Percentiles rank a stretch among this genome's conserved stretches.
Evolutionary conservation across 2,888 invertebrate species (phyloP).

Genomic region (Biston stratarius): DNA sequence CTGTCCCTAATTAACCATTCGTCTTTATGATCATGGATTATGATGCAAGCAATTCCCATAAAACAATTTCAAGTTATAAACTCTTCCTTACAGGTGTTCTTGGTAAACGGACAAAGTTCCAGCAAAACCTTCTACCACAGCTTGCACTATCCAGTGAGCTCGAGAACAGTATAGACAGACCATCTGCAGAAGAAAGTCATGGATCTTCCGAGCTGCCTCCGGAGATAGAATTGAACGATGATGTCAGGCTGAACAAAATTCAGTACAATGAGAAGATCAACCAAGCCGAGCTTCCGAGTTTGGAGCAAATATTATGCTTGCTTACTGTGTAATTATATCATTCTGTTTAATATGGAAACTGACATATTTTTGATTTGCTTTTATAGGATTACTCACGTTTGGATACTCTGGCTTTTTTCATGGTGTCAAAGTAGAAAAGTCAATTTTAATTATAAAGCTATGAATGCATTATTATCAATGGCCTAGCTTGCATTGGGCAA

Average conservation of each 20-base stretch:
- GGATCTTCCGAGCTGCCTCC: slow-evolving; percentile 84
- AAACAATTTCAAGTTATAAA: background rate
- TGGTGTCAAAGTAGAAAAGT: too few species aligned
- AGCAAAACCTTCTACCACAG: slow-evolving; percentile 93
- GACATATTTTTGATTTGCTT: too few species aligned
- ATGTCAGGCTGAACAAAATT: slow-evolving; percentile 93
- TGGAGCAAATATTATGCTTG: slow-evolving; percentile 93
- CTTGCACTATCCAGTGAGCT: slow-evolving; percentile 89
- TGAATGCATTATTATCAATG: too few species aligned
- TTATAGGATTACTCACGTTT: too few species aligned
- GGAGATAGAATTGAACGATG: slow-evolving; percentile 93
- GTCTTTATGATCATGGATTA: too few species aligned
- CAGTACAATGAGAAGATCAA: slow-evolving; percentile 87
- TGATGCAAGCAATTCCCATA: background rate
- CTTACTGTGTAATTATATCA: slow-evolving; percentile 89
- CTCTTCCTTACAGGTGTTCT: slow-evolving; percentile 87
- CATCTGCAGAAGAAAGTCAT: slow-evolving; percentile 81
- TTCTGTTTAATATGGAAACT: background rate
- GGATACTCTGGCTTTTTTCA: too few species aligned
- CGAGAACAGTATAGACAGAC: slow-evolving; percentile 70
- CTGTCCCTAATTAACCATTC: too few species aligned
- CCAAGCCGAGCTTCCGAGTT: slow-evolving; percentile 87
- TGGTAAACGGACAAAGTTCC: slow-evolving; percentile 96
- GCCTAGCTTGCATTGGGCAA: too few species aligned
- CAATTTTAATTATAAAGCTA: too few species aligned